A percentile compares a stretch with the other conserved stretches of the same genome.
Evolutionary conservation across 2,888 invertebrate species (phyloP).

Genomic region (Diarsia dahlii): DNA sequence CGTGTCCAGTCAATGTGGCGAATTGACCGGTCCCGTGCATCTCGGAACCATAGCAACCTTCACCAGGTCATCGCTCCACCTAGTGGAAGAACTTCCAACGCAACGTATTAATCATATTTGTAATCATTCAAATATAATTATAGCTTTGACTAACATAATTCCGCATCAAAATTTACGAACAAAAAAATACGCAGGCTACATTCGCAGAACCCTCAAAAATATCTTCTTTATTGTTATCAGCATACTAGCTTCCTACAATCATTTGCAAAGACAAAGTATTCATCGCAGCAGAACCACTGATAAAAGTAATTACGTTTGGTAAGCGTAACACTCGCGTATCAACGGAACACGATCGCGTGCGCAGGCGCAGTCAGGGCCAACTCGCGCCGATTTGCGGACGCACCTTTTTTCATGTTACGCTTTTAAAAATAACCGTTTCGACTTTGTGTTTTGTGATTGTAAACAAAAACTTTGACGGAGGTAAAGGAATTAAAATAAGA

Average conservation of each 20-base stretch:
- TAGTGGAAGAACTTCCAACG: too few species aligned
- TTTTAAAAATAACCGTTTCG: not conserved
- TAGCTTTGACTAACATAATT: not conserved
- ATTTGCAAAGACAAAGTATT: constrained; percentile 4
- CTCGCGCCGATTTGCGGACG: constrained; percentile 58
- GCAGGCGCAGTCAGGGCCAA: constrained; percentile 73
- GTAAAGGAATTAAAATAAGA: not conserved
- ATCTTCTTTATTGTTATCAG: not conserved
- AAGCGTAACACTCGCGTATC: constrained; percentile 33
- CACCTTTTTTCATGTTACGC: not conserved
- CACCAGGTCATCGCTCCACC: too few species aligned
- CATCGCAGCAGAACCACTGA: constrained; percentile 8
- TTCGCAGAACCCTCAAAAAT: not conserved
- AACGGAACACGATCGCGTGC: constrained; percentile 42
- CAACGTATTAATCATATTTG: not conserved
- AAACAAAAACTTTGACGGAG: not conserved
- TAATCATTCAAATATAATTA: not conserved
- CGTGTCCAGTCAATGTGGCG: too few species aligned
- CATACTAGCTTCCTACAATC: not conserved
- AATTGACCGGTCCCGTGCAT: too few species aligned
- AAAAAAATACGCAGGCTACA: not conserved
- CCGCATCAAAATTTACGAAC: not conserved
- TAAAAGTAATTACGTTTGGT: constrained; percentile 33
- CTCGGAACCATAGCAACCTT: too few species aligned
- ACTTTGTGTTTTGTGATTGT: constrained; percentile 30